A percentile compares a stretch with the other conserved stretches of the same genome.
Evolutionary conservation across 2,888 invertebrate species (phyloP).

Genomic region (Adela reaumurella): DNA sequence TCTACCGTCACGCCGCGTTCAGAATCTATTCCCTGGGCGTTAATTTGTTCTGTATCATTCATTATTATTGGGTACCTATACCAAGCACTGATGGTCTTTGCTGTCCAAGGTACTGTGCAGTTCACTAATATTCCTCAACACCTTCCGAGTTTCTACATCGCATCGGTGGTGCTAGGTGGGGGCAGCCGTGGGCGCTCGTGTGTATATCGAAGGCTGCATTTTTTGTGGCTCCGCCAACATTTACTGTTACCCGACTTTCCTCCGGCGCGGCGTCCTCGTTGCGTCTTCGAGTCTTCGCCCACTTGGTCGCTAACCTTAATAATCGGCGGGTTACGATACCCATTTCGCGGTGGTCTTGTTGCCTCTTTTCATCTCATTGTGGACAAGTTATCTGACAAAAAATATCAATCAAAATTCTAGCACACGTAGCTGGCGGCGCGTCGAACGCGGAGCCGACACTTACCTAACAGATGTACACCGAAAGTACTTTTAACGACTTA

Average conservation of each 20-base stretch:
- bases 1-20: no score
- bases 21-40: no score
- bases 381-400: slow-evolving; percentile 51
- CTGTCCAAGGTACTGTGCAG: no score
- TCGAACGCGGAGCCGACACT: slow-evolving; percentile 23
- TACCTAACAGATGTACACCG: slow-evolving; percentile 29
- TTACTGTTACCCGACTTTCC: slow-evolving; percentile 50
- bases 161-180: no score
- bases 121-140: no score
- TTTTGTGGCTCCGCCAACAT: slow-evolving; percentile 28
- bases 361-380: slow-evolving; percentile 51
- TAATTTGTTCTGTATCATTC: no score
- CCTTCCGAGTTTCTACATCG: no score
- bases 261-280: slow-evolving; percentile 22
- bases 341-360: slow-evolving; percentile 53
- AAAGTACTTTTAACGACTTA: slow-evolving; percentile 26
- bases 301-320: slow-evolving; percentile 39
- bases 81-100: no score
- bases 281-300: neutral
- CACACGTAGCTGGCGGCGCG: slow-evolving; percentile 32
- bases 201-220: neutral
- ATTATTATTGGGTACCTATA: no score
- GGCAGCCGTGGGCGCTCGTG: neutral
- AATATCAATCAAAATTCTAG: slow-evolving; percentile 58
- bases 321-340: slow-evolving; percentile 49